Evolutionary conservation across 2,113 vertebrate genomes (phyloP).

Genomic region (Agelaius phoeniceus): DNA sequence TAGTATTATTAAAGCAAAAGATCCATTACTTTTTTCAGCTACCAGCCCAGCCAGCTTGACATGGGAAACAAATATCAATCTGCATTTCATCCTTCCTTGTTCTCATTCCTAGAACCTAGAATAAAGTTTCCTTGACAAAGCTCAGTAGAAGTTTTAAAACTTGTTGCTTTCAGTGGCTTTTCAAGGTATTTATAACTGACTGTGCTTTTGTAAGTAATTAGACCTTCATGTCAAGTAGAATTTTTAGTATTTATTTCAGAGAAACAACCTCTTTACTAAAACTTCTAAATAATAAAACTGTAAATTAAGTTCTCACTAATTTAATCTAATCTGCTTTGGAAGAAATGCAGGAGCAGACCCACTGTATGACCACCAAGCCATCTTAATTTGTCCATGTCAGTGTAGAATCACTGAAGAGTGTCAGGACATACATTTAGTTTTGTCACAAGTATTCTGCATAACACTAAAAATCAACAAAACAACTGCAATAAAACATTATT

Average conservation of each 20-base stretch:
- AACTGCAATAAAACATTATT: neutral
- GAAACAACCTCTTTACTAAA: neutral
- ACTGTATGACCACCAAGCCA: neutral
- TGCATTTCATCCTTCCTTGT: neutral
- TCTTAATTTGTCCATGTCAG: neutral
- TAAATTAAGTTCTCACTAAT: neutral
- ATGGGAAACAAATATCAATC: neutral
- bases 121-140: neutral
- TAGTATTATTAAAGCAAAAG: neutral
- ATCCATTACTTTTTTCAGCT: neutral
- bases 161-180: neutral
- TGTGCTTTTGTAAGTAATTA: neutral
- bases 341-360: neutral
- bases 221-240: neutral
- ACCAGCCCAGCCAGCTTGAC: neutral
- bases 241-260: neutral
- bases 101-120: neutral
- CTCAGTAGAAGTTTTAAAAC: neutral
- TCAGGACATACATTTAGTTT: accelerated
- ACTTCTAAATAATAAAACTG: neutral
- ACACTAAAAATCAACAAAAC: neutral
- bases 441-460: neutral
- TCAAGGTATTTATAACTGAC: neutral
- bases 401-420: neutral
- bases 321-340: neutral